A percentile compares a stretch with the other conserved stretches of the same genome.
Conservation (phyloP, 1,140 invertebrate genomes). For the Trissolcus basalis region DNA sequence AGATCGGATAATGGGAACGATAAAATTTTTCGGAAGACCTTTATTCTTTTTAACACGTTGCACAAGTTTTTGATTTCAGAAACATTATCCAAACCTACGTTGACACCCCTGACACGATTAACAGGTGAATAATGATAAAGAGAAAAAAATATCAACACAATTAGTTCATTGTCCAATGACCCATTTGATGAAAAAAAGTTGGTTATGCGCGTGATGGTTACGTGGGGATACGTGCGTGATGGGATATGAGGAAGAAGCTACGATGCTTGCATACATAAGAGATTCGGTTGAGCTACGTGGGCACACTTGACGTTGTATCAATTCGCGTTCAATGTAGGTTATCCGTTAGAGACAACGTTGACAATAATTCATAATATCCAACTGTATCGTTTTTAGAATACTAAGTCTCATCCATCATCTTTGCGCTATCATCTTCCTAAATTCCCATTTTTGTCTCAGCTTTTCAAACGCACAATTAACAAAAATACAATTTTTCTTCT, state of each 20-base stretch:
- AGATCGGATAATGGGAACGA: too few relatives aligned
- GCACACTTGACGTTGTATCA: constrained; percentile 57
- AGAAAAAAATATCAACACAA: constrained; percentile 13
- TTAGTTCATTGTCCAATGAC: constrained; percentile 54
- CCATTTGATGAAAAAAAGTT: constrained; percentile 48
- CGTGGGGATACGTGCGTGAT: constrained; percentile 36
- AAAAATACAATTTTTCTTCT: too few relatives aligned
- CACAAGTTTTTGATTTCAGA: constrained; percentile 2
- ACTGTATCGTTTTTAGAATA: constrained; percentile 21
- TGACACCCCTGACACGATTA: constrained; percentile 26
- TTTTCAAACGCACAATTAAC: too few relatives aligned
- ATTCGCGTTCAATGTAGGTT: constrained; percentile 61
- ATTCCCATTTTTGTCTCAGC: too few relatives aligned
- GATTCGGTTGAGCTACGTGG: constrained; percentile 56
- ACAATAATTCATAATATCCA: constrained; percentile 52
- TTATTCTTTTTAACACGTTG: not conserved
- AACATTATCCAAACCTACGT: not conserved
- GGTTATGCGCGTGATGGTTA: constrained; percentile 39
- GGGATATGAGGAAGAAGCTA: constrained; percentile 60
- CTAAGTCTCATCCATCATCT: constrained; percentile 17
- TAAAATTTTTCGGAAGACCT: not conserved
- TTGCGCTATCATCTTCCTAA: too few relatives aligned
- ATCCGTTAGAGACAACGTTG: constrained; percentile 65
- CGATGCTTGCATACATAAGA: constrained; percentile 64
- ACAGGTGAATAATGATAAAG: constrained; percentile 35